These are phyloP conservation scores for Drosophila nikananu DNA, from an alignment of 1,140 invertebrate genomes.

Conservation along the genomic window DNA sequence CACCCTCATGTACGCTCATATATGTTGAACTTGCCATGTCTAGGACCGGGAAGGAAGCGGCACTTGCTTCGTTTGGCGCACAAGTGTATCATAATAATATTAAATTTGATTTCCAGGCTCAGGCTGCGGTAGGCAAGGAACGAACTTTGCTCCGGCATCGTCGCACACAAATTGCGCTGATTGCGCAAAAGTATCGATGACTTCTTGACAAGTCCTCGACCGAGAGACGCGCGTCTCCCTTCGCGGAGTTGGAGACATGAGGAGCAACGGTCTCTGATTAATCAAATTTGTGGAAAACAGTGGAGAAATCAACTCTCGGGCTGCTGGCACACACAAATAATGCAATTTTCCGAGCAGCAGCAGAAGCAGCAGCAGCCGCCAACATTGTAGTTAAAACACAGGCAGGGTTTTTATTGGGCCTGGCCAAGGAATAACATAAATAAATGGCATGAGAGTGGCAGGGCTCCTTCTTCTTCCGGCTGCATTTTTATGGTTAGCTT, in stretches of 20 bases:
- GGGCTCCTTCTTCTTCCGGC: conserved; percentile 8
- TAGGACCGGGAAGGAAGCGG: conserved; percentile 36
- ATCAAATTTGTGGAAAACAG: conserved; percentile 71
- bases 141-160: conserved; percentile 30
- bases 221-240: background rate
- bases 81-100: conserved; percentile 84
- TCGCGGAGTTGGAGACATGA: conserved; percentile 12
- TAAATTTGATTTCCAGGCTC: conserved; percentile 79
- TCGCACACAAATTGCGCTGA: conserved; percentile 76
- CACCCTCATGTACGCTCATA: conserved; percentile 35
- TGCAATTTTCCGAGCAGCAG: conserved; percentile 66
- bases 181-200: conserved; percentile 84
- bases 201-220: conserved; percentile 61
- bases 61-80: conserved; percentile 76
- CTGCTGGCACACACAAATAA: conserved; percentile 62
- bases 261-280: conserved; percentile 43
- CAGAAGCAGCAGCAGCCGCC: conserved; percentile 17
- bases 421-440: conserved; percentile 58
- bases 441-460: conserved; percentile 36
- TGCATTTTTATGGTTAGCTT: conserved; percentile 74
- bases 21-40: background rate
- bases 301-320: conserved; percentile 41
- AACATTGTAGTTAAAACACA: conserved; percentile 64
- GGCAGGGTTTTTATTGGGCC: conserved; percentile 46
- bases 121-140: conserved; percentile 46